Evolutionary conservation across 2,113 vertebrate genomes (phyloP), one percentile per base, ranked within the genome.

Genomic region (Pionites leucogaster): DNA sequence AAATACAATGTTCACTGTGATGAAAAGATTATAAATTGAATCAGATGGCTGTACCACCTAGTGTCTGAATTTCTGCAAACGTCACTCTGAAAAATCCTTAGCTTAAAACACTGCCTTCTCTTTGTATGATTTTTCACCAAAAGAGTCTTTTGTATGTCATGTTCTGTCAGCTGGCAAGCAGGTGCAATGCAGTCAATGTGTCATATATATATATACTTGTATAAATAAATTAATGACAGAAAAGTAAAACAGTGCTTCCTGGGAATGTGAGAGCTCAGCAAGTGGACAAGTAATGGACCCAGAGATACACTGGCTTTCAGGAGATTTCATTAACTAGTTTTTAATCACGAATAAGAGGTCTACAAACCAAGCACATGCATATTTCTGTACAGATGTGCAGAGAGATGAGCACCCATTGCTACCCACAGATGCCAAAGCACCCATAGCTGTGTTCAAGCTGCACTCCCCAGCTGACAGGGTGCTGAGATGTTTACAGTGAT

Each of bases 41-140:
- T 88, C 70, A 91, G 71, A 37, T 14, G 42, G 44, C 59, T 53
- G 52, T 80, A 79, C 87, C 91, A 93, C 92, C 95, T 94, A 96
- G 78, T 96, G 95, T 95, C 97, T 97, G 97, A 95, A 97, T 97
- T 98, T 96, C 91, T 4, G 3, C 78, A 93, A 93, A 87, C 22
- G 77, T 97, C 60, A 94, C 72, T 97, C 93, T 78, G 92, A 96
- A 97, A 95, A 93, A 93, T 55, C 50, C 50, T 75, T 79, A 70
- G 60, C 88, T 71, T 82, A 87, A 92, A 94, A 72, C 59, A 42
- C 17, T 46, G 19, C 42, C 41, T 91, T 55, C 33, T 84, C 31
- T 87, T 28, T 67, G n/a, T 75, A 31, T 29, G 27, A 33, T 52
- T 89, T 78, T 86, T 52, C 50, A 52, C 10, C 15, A 37, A 35